Evolutionary conservation across 2,113 vertebrate genomes (phyloP), one percentile per base, ranked within the genome.

Genomic region (Ochotona princeps): DNA sequence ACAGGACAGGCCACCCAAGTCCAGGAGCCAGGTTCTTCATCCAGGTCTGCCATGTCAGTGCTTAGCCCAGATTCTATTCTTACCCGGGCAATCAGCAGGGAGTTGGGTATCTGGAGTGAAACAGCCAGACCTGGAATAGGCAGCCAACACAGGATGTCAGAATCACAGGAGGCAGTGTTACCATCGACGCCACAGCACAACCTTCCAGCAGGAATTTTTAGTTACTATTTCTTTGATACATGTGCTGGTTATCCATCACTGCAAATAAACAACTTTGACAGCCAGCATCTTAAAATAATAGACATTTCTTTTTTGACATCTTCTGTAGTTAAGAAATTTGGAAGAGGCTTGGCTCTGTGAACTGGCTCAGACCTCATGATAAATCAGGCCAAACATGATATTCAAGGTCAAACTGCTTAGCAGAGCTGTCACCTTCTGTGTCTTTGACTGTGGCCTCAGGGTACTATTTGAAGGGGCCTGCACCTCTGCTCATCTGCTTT

Each of bases 391-490:
- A 44, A 44, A 44, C 38, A 44, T 44, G 38, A 44, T 44, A 44
- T 44, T 44, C 38, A n/a, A 38, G 13, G 70, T 51, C 28, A 14
- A 26, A 26, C 2, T 30, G 65, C 18, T 18, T 18, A n/a, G 20
- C 7, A 65, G 13, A 6, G 32, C 3, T 28, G 5, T 18, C 18
- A 18, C 35, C 89, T 13, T 20, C 11, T 5, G 12, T 6, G 20
- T 23, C 32, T n/a, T 14, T 61, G 26, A 72, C 26, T 6, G 7
- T 38, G 15, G 15, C 51, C 38, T 2, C 18, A 73, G 49, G 2
- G 20, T 9, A 0, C 0, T 23, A 35, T 32, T n/a, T 32, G 30
- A 8, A 6, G 17, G 54, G 4, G 1, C 32, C 49, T 35, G 30
- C 30, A 18, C 38, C 26, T 0, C 74, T 51, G 8, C 2, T 10